Percentiles rank a stretch among this genome's conserved stretches.
Evolutionary conservation across 2,888 invertebrate genomes (phyloP).

Genomic region (Anaspis maculata): DNA sequence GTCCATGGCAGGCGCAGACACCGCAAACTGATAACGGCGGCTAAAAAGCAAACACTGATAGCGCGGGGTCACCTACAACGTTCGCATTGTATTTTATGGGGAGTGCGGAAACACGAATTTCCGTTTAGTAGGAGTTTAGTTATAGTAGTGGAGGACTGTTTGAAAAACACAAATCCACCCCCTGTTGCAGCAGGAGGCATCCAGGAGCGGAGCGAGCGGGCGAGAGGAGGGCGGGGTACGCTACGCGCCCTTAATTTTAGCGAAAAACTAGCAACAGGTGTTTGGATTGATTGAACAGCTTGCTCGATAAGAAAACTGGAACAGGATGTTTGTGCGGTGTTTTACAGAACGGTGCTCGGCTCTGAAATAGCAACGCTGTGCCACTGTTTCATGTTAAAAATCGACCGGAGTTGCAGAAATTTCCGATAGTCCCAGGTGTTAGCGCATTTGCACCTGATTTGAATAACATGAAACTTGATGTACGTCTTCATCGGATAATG

Average conservation of each 20-base stretch:
- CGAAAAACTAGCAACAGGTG: conserved; percentile 16
- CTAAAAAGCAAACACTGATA: conserved; percentile 33
- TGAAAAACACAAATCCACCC: background rate
- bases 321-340: conserved; percentile 4
- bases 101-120: conserved; percentile 4
- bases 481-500: too few species aligned
- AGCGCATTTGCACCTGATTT: too few species aligned
- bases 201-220: too few species aligned
- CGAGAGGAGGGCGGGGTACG: too few species aligned
- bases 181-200: too few species aligned
- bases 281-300: conserved; percentile 15
- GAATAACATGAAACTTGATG: too few species aligned
- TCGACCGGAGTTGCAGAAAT: too few species aligned
- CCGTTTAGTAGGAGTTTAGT: conserved; percentile 2
- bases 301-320: conserved; percentile 8
- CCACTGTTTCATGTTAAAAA: too few species aligned
- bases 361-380: background rate
- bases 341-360: background rate
- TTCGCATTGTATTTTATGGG: too few species aligned
- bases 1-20: conserved; percentile 29
- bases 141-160: background rate
- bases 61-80: conserved; percentile 29
- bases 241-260: conserved; percentile 11
- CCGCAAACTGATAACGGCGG: conserved; percentile 27
- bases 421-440: too few species aligned